Conservation (phyloP, 2,113 vertebrate species). For the Burhinus oedicnemus region DNA sequence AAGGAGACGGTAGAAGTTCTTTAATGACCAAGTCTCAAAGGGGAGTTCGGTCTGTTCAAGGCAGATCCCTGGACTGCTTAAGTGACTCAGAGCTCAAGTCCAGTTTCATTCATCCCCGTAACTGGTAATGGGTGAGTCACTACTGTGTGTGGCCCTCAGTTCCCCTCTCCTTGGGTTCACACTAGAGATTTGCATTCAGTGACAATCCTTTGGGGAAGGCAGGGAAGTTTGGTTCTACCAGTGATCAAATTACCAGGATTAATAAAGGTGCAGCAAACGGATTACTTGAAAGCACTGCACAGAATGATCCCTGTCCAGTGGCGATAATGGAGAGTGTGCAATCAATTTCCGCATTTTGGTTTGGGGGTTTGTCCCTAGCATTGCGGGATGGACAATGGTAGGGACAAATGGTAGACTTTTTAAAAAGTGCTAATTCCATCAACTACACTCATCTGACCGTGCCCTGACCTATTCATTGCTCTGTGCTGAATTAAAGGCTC, state of each 20-base stretch:
- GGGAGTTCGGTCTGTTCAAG: background rate
- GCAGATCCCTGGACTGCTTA: background rate
- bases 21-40: background rate
- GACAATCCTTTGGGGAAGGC: background rate
- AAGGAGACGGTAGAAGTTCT: conserved; percentile 26
- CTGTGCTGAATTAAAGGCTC: background rate
- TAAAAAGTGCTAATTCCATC: background rate
- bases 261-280: background rate
- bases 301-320: background rate
- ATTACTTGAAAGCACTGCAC: background rate
- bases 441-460: background rate
- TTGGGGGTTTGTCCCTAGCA: background rate
- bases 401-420: background rate
- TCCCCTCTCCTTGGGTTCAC: background rate
- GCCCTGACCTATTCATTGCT: background rate
- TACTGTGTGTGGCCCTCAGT: background rate
- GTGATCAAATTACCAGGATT: background rate
- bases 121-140: accelerated
- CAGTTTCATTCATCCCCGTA: background rate
- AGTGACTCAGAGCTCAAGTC: background rate
- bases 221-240: background rate
- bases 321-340: background rate
- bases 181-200: background rate
- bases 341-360: background rate
- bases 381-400: background rate